Percentiles rank a stretch among this genome's conserved stretches.
These are phyloP conservation scores for Hypena proboscidalis DNA, from an alignment of 2,888 invertebrate species.

Conservation along the genomic window DNA sequence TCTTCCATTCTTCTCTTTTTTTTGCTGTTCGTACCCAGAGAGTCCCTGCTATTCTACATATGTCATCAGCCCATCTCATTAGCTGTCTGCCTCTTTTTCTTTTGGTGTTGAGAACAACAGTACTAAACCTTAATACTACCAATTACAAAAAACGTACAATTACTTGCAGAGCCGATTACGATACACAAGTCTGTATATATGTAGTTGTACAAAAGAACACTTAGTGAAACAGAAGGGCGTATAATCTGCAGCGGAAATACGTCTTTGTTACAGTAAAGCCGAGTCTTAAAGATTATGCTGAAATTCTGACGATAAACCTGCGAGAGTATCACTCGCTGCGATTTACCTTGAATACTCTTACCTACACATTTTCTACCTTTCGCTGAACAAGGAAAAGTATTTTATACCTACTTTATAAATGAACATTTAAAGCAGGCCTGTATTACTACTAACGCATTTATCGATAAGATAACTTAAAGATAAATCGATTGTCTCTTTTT, in stretches of 20 bases:
- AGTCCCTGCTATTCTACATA: too few species aligned
- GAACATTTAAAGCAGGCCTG: not conserved
- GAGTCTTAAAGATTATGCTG: slow-evolving; percentile 53
- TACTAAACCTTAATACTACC: too few species aligned
- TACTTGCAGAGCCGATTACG: slow-evolving; percentile 25
- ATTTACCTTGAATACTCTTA: slow-evolving; percentile 20
- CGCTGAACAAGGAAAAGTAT: slow-evolving; percentile 9
- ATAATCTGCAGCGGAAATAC: slow-evolving; percentile 53
- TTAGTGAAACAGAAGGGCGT: slow-evolving; percentile 31
- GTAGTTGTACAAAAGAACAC: slow-evolving; percentile 20
- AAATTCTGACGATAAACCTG: slow-evolving; percentile 49
- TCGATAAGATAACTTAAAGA: too few species aligned
- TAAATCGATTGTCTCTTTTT: too few species aligned
- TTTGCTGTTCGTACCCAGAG: too few species aligned
- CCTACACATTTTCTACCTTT: slow-evolving; percentile 18
- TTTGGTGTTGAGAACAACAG: too few species aligned
- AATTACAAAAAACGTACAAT: too few species aligned
- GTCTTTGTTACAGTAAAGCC: slow-evolving; percentile 51
- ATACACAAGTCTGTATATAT: slow-evolving; percentile 5
- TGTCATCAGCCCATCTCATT: too few species aligned
- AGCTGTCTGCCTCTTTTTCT: too few species aligned
- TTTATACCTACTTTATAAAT: slow-evolving; percentile 11
- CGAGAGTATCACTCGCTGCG: slow-evolving; percentile 32
- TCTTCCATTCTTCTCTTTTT: too few species aligned
- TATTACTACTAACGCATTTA: too few species aligned